phyloP scores from a whole-genome alignment of 1,140 invertebrate species.

The Tetramorium parvispinum region DNA sequence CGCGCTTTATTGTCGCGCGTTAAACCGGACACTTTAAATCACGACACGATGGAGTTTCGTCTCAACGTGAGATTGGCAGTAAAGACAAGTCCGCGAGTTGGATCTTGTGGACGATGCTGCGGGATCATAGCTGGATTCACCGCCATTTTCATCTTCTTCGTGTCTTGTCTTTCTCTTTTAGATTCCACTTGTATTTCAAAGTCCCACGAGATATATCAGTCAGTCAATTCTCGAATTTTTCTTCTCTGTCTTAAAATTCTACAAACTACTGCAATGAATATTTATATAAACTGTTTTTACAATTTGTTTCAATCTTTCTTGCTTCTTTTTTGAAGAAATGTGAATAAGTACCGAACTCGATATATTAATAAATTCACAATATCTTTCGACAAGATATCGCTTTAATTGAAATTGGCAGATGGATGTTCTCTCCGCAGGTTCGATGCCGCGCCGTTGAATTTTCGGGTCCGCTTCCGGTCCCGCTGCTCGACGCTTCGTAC shows the following conservation, averaged over 20 bases:
- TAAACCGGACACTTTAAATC: conserved; percentile 57
- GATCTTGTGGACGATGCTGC: conserved; percentile 15
- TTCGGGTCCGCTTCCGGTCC: conserved; percentile 4
- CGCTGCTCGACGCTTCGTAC: conserved; percentile 16
- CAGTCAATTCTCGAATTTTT: background rate
- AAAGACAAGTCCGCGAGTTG: conserved; percentile 28
- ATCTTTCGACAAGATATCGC: background rate
- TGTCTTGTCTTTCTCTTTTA: conserved; percentile 12
- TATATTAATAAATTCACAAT: background rate
- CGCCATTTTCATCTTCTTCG: background rate
- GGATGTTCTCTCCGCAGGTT: background rate
- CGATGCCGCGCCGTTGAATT: background rate
- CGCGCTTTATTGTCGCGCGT: conserved; percentile 47
- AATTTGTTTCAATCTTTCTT: background rate
- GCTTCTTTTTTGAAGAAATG: background rate
- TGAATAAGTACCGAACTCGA: background rate
- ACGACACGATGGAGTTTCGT: background rate
- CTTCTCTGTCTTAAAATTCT: background rate
- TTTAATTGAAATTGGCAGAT: conserved; percentile 13
- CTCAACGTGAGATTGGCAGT: conserved; percentile 43
- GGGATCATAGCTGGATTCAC: background rate
- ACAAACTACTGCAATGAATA: background rate
- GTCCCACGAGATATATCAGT: background rate
- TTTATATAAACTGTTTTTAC: too few species aligned
- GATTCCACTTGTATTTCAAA: background rate